These are phyloP conservation scores for Crotalus helleri DNA, from an alignment of 2,113 vertebrate genomes.

Conservation along the genomic window DNA sequence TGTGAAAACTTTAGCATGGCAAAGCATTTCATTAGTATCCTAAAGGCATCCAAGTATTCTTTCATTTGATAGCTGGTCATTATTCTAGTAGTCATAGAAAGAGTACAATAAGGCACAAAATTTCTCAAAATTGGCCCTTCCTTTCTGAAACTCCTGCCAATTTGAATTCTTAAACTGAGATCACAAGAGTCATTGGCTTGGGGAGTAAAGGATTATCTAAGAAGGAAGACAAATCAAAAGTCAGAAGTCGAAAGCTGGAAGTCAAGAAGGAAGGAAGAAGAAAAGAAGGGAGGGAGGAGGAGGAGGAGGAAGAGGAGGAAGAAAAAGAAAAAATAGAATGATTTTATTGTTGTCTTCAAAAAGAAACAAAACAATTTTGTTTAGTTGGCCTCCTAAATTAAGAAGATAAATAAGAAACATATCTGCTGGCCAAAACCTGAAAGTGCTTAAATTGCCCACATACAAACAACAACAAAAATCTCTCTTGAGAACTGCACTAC, in stretches of 20 bases:
- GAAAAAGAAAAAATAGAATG: neutral
- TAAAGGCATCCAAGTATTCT: neutral
- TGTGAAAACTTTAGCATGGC: no score
- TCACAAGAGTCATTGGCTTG: neutral
- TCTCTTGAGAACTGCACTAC: constrained; percentile 34
- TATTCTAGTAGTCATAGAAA: neutral
- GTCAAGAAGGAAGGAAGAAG: neutral
- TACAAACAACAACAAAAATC: constrained; percentile 26
- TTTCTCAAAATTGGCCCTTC: neutral
- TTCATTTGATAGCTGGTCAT: neutral
- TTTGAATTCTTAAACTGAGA: neutral
- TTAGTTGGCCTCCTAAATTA: neutral
- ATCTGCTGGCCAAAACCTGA: constrained; percentile 23
- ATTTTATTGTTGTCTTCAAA: neutral
- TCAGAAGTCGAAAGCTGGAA: neutral
- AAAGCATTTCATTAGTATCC: neutral
- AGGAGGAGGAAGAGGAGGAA: no score
- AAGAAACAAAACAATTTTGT: constrained; percentile 7
- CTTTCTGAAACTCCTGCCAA: neutral
- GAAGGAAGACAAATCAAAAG: neutral
- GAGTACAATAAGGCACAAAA: neutral
- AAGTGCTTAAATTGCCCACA: constrained; percentile 25
- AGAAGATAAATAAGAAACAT: constrained; percentile 20
- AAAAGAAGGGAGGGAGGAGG: no score
- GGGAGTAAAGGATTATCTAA: neutral